Evolutionary conservation across 2,888 invertebrate genomes (phyloP), one percentile per base, ranked within the genome.

Genomic region (Melinaea marsaeus): DNA sequence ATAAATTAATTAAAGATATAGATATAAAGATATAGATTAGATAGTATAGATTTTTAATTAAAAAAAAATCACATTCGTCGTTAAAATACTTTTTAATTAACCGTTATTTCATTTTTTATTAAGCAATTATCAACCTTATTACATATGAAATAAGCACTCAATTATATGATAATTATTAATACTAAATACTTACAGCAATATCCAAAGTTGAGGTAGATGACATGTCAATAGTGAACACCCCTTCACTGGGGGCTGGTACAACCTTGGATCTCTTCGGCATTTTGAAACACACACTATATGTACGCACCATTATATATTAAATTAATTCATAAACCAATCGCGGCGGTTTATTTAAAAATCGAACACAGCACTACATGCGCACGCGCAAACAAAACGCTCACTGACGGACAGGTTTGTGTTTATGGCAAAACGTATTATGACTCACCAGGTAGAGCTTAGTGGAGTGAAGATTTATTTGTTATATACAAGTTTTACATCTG

Each of bases 361-460:
- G 60, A 35, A 57, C 46, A 13, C 13, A 62, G 9, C 37, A 62
- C 22, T 62, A 70, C 88, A 87, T 88, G 88, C 87, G 87, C 79
- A 65, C 78, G 76, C 78, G 81, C 77, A 79, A 69, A 71, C 74
- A 72, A 73, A 72, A 74, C 80, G 78, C 79, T 76, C 71, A 86
- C 84, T 86, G 86, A 86, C 84, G 84, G 85, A 84, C 85, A 85
- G 79, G 82, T 82, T 81, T 80, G 74, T 80, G 82, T 81, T 81
- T 74, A 74, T 72, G 78, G 77, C 77, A 77, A 78, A 78, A 75
- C 73, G 74, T 73, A 69, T 67, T 65, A 70, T 79, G 80, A 80
- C 64, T 80, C 75, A 78, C 66, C 79, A 83, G 82, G 82, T 82
- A 83, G 70, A 67, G 59, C 35, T 55, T 59, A 61, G 54, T 54